phyloP scores from a whole-genome alignment of 2,797 vertebrate genomes.

The Cyprinodon diabolis region DNA sequence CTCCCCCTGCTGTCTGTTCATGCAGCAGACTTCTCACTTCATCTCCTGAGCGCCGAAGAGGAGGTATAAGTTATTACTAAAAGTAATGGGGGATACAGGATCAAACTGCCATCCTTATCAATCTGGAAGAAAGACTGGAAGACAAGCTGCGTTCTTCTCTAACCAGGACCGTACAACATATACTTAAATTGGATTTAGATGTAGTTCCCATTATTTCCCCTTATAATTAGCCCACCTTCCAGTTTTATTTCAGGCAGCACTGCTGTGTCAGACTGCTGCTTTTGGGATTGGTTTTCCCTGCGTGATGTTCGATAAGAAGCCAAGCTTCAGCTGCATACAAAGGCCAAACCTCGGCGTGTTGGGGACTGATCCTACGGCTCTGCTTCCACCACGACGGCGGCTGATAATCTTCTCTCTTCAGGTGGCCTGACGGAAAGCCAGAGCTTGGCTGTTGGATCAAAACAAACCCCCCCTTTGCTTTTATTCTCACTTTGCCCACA shows the following conservation, averaged over 20 bases:
- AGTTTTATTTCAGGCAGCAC: conserved; percentile 20
- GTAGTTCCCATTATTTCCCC: conserved; percentile 5
- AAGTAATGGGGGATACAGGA: neutral
- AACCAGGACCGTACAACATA: neutral
- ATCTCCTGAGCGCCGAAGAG: neutral
- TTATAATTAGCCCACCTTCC: conserved; percentile 37
- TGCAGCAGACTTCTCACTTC: neutral
- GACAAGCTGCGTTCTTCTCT: neutral
- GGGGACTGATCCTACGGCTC: conserved; percentile 38
- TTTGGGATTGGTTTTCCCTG: conserved; percentile 47
- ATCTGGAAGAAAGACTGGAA: neutral
- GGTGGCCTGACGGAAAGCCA: conserved; percentile 46
- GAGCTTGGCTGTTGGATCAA: conserved; percentile 38
- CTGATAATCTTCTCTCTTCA: conserved; percentile 55
- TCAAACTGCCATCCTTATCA: neutral
- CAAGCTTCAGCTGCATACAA: conserved; percentile 49
- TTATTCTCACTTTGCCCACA: conserved; percentile 1
- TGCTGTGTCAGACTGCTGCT: conserved; percentile 19
- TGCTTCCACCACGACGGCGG: conserved; percentile 35
- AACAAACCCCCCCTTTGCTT: conserved; percentile 27
- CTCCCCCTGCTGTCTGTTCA: neutral
- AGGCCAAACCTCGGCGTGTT: conserved; percentile 27
- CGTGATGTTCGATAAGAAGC: conserved; percentile 43
- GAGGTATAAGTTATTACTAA: neutral
- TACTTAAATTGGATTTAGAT: conserved; percentile 15